A percentile compares a stretch with the other conserved stretches of the same genome.
These are phyloP conservation scores for Chelonus formosanus DNA, from an alignment of 2,888 invertebrate genomes.

Conservation along the genomic window DNA sequence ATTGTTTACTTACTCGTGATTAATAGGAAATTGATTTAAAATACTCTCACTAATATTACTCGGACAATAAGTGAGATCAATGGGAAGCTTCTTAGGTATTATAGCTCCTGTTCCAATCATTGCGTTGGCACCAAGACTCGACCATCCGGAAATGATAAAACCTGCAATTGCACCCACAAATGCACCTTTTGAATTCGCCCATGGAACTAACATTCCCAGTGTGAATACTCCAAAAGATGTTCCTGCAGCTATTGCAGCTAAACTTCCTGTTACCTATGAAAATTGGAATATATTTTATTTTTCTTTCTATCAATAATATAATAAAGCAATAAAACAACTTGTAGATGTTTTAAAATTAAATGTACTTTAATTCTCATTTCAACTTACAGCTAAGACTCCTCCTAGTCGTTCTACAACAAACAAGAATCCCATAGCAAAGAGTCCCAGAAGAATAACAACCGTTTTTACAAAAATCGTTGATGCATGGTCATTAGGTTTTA, in stretches of 20 bases:
- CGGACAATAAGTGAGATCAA: slow-evolving; percentile 66
- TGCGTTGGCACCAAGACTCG: slow-evolving; percentile 75
- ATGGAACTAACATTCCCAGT: slow-evolving; percentile 83
- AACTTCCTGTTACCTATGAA: slow-evolving; percentile 73
- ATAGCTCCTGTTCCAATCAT: slow-evolving; percentile 71
- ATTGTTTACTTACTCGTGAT: slow-evolving; percentile 34
- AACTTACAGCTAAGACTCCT: slow-evolving; percentile 77
- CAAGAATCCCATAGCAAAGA: slow-evolving; percentile 72
- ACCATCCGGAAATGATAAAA: slow-evolving; percentile 70
- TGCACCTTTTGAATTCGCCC: slow-evolving; percentile 74
- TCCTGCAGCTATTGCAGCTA: slow-evolving; percentile 85
- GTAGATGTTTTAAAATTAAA: slow-evolving; percentile 9
- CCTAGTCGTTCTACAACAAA: slow-evolving; percentile 79
- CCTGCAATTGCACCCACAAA: slow-evolving; percentile 71
- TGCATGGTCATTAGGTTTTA: slow-evolving; percentile 70
- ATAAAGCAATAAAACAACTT: too few species aligned
- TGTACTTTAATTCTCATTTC: not conserved
- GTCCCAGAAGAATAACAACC: slow-evolving; percentile 73
- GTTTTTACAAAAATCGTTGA: slow-evolving; percentile 74
- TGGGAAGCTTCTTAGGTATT: slow-evolving; percentile 69
- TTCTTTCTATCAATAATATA: too few species aligned
- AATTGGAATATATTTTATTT: too few species aligned
- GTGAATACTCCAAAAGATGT: slow-evolving; percentile 86
- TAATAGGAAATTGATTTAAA: slow-evolving; percentile 48
- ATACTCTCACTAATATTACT: slow-evolving; percentile 57